These are phyloP conservation scores for Ptychadena robeensis DNA, from an alignment of 2,797 vertebrate genomes.

Conservation along the genomic window DNA sequence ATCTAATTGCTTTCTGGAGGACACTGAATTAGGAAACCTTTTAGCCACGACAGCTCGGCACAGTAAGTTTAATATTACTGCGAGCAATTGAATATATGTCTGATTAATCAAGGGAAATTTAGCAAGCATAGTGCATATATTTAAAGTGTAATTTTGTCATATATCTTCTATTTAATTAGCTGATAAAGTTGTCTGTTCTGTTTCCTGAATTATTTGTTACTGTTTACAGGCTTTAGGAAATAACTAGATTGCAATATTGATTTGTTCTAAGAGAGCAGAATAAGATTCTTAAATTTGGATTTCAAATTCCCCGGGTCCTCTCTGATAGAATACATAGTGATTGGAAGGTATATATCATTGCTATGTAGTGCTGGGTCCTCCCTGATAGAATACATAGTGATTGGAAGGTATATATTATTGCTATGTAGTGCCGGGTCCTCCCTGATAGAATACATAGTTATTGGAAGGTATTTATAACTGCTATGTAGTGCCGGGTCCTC, in stretches of 20 bases:
- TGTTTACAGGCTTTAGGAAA: not conserved
- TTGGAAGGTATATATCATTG: no score
- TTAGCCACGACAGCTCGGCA: slow-evolving; percentile 42
- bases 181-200: slow-evolving; percentile 27
- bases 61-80: slow-evolving; percentile 32
- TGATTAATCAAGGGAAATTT: slow-evolving; percentile 57
- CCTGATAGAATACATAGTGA: no score
- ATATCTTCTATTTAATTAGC: slow-evolving; percentile 54
- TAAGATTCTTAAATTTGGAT: not conserved
- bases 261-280: not conserved
- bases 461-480: no score
- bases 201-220: slow-evolving; percentile 44
- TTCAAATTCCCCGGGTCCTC: no score
- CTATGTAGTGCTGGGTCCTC: no score
- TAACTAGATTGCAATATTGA: not conserved
- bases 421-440: no score
- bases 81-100: slow-evolving; percentile 53
- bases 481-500: no score
- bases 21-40: slow-evolving; percentile 59
- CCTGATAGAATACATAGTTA: no score
- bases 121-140: slow-evolving; percentile 52
- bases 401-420: no score
- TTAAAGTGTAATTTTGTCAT: slow-evolving; percentile 32
- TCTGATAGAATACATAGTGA: no score
- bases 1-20: slow-evolving; percentile 60